Evolutionary conservation across 2,113 vertebrate genomes (phyloP), one percentile per base, ranked within the genome.

Genomic region (Mesoclemmys tuberculata): DNA sequence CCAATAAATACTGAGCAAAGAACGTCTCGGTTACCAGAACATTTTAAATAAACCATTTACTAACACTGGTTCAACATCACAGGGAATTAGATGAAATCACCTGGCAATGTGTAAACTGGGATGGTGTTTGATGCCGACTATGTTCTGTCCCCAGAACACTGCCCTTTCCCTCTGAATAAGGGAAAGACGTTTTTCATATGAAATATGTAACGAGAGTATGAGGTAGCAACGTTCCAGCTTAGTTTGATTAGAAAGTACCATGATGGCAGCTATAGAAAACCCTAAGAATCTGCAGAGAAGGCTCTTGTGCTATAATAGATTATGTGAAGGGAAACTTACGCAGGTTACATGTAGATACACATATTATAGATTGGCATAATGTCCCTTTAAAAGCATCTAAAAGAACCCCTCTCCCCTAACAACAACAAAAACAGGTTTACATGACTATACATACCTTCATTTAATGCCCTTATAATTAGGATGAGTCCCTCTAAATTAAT

Each of bases 31-130:
- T 35, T 8, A 87, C 75, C 74, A 81, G 55, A 81, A 4, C 0
- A 0, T 21, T 1, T 82, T 80, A 80, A 13, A 2, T 55, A 83
- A 56, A 41, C 9, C 16, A 13, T 27, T 58, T 68, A n/a, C 64
- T 68, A n/a, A 68, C 35, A 38, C 3, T 9, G 38, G 7, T 8
- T 46, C 16, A 21, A 13, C 84, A 35, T 55, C 0, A 1, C 13
- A 0, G 89, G 54, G 68, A 26, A 35, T 35, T 11, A 1, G 21
- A 55, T 19, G 11, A 35, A 14, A 9, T 9, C 0, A 52, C 71
- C 19, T 4, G 0, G 82, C 48, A 11, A 38, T 0, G 1, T 0
- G 4, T 29, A 52, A 13, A 80, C 49, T 24, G 18, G 3, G 18
- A 49, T 49, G 48, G 77, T 49, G 10, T 35, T 18, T 49, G 52